A percentile compares a stretch with the other conserved stretches of the same genome.
phyloP scores from a whole-genome alignment of 35 echinoderm and acorn worm genomes.

The Heliocidaris erythrogramma region DNA sequence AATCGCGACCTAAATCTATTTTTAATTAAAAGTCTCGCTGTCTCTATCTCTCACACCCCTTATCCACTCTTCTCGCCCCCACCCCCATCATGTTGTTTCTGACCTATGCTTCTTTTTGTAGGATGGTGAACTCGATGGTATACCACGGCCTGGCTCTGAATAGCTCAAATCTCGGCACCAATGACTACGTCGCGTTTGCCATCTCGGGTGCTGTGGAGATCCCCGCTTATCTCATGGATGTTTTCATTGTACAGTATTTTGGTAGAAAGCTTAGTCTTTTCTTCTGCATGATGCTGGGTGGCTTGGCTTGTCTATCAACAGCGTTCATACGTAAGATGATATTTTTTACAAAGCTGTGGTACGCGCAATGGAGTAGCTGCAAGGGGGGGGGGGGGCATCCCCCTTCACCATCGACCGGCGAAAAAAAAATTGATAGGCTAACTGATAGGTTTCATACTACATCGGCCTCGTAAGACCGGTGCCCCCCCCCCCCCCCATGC shows the following conservation, averaged over 20 bases:
- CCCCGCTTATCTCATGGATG: slow-evolving; percentile 48
- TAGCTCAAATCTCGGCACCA: slow-evolving; percentile 68
- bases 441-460: too few species aligned
- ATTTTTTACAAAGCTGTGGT: too few species aligned
- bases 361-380: too few species aligned
- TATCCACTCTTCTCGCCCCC: neutral
- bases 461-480: too few species aligned
- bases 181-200: slow-evolving; percentile 71
- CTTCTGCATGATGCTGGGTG: slow-evolving; percentile 41
- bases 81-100: neutral
- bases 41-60: neutral
- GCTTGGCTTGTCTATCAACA: slow-evolving; percentile 51
- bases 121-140: slow-evolving; percentile 62
- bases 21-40: too few species aligned
- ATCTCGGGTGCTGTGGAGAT: slow-evolving; percentile 76
- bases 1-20: too few species aligned
- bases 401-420: too few species aligned
- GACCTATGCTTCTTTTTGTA: neutral
- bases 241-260: slow-evolving; percentile 41
- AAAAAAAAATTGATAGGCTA: too few species aligned
- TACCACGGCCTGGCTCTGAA: slow-evolving; percentile 80
- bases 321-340: slow-evolving; percentile 46
- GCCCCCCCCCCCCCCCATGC: too few species aligned
- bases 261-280: slow-evolving; percentile 57
- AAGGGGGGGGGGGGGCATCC: too few species aligned